phyloP scores from a whole-genome alignment of 2,797 vertebrate species.

The Selene dorsalis region DNA sequence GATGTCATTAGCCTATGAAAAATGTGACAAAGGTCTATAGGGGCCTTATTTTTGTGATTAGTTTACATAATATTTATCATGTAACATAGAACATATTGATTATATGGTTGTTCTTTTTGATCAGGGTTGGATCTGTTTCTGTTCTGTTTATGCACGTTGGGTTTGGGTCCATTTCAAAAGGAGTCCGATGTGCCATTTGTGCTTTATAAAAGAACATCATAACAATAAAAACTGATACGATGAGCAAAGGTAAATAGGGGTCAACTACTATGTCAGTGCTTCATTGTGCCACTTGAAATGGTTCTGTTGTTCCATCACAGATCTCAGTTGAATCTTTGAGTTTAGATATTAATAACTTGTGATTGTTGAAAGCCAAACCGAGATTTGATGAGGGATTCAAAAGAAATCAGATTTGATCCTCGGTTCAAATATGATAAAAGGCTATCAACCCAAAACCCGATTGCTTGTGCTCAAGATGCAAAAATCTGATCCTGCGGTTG shows the following conservation, averaged over 20 bases:
- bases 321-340: not conserved
- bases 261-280: not conserved
- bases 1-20: not conserved
- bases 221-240: too few species aligned
- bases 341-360: conserved; percentile 9
- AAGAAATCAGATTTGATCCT: conserved; percentile 20
- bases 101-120: not conserved
- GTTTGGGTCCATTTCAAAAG: not conserved
- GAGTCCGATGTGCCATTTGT: not conserved
- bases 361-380: conserved; percentile 3
- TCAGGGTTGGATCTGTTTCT: not conserved
- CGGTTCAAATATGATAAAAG: conserved; percentile 30
- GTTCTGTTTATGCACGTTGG: not conserved
- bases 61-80: not conserved
- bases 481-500: conserved; percentile 43
- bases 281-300: not conserved
- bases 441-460: conserved; percentile 8
- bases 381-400: conserved; percentile 17
- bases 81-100: not conserved
- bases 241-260: not conserved
- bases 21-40: not conserved
- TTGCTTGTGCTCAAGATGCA: conserved; percentile 40
- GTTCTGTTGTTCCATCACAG: not conserved
- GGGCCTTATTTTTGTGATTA: too few species aligned
- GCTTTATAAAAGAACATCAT: not conserved